Evolutionary conservation across 1,140 invertebrate genomes (phyloP).

Genomic region (Thereuonema tuberculata): DNA sequence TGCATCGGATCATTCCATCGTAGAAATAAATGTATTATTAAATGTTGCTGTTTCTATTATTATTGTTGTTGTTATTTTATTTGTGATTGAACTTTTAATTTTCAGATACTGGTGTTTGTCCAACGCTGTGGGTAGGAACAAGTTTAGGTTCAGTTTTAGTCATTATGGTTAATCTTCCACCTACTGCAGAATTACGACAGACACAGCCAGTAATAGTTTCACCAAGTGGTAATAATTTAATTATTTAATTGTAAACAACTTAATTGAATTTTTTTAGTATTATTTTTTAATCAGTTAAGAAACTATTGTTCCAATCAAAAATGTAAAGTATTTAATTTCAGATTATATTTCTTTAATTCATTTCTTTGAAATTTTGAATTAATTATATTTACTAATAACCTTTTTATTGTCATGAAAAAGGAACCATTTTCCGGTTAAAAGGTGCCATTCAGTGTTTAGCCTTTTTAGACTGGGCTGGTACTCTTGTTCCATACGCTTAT

Average conservation of each 20-base stretch:
- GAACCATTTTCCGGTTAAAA: slow-evolving; percentile 87
- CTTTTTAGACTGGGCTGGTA: slow-evolving; percentile 85
- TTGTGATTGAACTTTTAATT: too few species aligned
- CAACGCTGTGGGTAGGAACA: slow-evolving; percentile 91
- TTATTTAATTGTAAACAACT: slow-evolving; percentile 12
- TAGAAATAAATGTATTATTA: too few species aligned
- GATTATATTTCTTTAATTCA: too few species aligned
- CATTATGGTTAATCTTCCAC: slow-evolving; percentile 71
- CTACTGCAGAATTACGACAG: slow-evolving; percentile 49
- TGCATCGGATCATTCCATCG: too few species aligned
- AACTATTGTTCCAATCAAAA: neutral
- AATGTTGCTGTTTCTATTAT: too few species aligned
- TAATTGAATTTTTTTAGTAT: slow-evolving; percentile 7
- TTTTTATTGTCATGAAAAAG: slow-evolving; percentile 32
- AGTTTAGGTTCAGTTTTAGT: slow-evolving; percentile 88
- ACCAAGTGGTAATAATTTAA: slow-evolving; percentile 58
- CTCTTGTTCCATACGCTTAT: slow-evolving; percentile 64
- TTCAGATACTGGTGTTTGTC: slow-evolving; percentile 57
- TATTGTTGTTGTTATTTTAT: too few species aligned
- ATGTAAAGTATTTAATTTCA: too few species aligned
- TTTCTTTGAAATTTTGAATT: too few species aligned
- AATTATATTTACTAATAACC: too few species aligned
- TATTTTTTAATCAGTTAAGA: neutral
- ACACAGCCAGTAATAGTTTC: slow-evolving; percentile 79
- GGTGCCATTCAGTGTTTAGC: slow-evolving; percentile 84